A percentile compares a stretch with the other conserved stretches of the same genome.
Conservation (phyloP, 1,140 invertebrate species). For the Littorina saxatilis region DNA sequence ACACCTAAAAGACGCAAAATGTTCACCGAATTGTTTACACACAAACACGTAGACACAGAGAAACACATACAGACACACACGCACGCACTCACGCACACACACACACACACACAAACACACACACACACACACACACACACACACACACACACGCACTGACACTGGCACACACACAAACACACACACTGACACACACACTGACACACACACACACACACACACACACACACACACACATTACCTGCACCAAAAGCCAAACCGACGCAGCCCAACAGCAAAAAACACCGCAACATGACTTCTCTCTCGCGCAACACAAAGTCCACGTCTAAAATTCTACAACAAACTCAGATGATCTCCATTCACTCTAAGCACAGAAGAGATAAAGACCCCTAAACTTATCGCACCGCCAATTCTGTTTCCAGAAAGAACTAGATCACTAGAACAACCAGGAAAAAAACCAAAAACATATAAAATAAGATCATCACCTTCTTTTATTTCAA, state of each 20-base stretch:
- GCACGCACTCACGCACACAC: too few species aligned
- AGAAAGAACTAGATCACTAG: too few species aligned
- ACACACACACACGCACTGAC: not conserved
- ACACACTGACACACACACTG: not conserved
- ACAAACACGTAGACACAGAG: not conserved
- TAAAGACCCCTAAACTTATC: too few species aligned
- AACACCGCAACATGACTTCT: not conserved
- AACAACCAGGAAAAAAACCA: too few species aligned
- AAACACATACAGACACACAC: not conserved
- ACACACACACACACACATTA: slow-evolving; percentile 24
- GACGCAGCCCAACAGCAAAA: not conserved
- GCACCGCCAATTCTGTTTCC: too few species aligned
- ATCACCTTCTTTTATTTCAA: too few species aligned
- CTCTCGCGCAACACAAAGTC: not conserved
- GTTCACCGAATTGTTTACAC: not conserved
- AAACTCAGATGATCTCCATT: too few species aligned
- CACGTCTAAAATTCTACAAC: not conserved
- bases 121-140: not conserved
- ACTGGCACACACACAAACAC: not conserved
- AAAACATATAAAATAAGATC: too few species aligned
- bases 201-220: slow-evolving; percentile 30
- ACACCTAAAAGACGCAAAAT: not conserved
- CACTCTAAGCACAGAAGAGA: not conserved
- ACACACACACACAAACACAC: not conserved
- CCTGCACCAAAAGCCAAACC: not conserved